These are phyloP conservation scores for Unio pictorum DNA, from an alignment of 2,888 invertebrate genomes.

Conservation along the genomic window DNA sequence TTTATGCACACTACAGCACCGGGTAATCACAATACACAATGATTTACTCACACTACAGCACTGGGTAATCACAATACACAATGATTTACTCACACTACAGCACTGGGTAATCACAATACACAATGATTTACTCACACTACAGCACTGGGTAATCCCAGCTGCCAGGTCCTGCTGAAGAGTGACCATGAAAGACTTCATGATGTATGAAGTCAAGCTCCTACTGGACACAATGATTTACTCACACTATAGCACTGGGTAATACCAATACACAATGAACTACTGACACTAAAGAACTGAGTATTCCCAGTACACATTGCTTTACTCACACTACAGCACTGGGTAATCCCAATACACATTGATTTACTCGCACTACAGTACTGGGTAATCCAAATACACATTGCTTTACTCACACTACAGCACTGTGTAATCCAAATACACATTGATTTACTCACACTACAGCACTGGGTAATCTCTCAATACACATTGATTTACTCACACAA, in stretches of 20 bases:
- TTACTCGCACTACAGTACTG: not conserved
- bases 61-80: conserved; percentile 86
- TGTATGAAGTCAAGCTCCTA: too few species aligned
- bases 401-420: too few species aligned
- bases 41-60: conserved; percentile 87
- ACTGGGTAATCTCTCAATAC: too few species aligned
- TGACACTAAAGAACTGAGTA: too few species aligned
- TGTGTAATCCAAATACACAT: not conserved
- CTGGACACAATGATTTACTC: conserved; percentile 73
- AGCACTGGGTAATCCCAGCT: conserved; percentile 86
- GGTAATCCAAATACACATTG: not conserved
- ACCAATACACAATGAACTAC: conserved; percentile 64
- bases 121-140: conserved; percentile 84
- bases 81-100: too few species aligned
- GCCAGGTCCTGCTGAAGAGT: conserved; percentile 85
- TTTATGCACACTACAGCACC: too few species aligned
- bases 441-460: not conserved
- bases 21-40: too few species aligned
- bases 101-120: too few species aligned
- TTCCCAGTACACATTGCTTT: too few species aligned
- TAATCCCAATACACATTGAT: too few species aligned
- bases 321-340: too few species aligned
- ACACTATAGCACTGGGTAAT: conserved; percentile 92
- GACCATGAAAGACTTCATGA: conserved; percentile 76
- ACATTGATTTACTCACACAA: too few species aligned